Evolutionary conservation across 2,888 invertebrate genomes (phyloP), one percentile per base, ranked within the genome.

Genomic region (Acanthacorydalis orientalis): DNA sequence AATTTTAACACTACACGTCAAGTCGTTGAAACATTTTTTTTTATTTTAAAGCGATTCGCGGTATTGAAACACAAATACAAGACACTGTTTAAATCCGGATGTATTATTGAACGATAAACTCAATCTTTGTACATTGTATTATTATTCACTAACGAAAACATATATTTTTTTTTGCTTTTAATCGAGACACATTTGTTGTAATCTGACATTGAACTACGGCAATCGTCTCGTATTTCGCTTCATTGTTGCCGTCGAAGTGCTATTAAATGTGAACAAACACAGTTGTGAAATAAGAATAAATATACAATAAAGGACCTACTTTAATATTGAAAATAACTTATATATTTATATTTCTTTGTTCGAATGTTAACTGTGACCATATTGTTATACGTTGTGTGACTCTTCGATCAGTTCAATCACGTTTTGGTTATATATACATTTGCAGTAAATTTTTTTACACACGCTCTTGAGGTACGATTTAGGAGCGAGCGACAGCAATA

Each of bases 401-500:
- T 11, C 14, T 14, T 15, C 38, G 38, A n/a, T 14, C 9, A n/a
- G 14, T 14, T 38, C 14, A 35, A n/a, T 35, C 12, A 35, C 11
- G 23, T 23, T 23, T 23, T 23, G 23, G 23, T 23, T 23, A 23
- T 23, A n/a, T n/a, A 23, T 23, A 23, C 23, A 23, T 23, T 23
- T 23, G 23, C 23, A 23, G 6, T 23, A 23, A 23, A 23, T 23
- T 2, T 23, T 23, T 23, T 23, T 6, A 23, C 23, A 23, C 23
- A 23, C 23, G 23, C 23, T 23, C 23, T 23, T 23, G 23, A 23
- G 23, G 23, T 23, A 23, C 23, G 23, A 23, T 23, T 23, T 23
- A 23, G 23, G 23, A 23, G 23, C 23, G 23, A 23, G 23, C 23
- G 23, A 23, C 6, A 46, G 34, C 50, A 60, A 57, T 56, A 64